Evolutionary conservation across 2,888 invertebrate genomes (phyloP).

Genomic region (Tinea trinotella): DNA sequence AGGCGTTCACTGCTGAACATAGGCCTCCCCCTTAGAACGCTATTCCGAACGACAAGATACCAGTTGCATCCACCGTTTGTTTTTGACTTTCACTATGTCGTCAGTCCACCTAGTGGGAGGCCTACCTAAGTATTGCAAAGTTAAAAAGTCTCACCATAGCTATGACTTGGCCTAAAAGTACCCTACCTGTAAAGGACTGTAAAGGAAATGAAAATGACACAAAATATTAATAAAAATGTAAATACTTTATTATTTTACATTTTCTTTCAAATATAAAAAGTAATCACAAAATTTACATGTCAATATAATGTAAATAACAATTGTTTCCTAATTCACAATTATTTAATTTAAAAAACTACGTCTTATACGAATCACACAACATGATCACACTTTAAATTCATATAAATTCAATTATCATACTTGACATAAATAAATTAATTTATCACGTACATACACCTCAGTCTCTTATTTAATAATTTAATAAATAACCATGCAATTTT

Average conservation of each 20-base stretch:
- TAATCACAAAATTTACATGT: constrained; percentile 13
- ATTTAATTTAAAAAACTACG: constrained; percentile 20
- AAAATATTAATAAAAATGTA: constrained; percentile 23
- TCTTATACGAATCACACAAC: constrained; percentile 19
- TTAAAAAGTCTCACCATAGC: too few relatives aligned
- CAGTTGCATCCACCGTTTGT: too few relatives aligned
- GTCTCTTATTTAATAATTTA: constrained; percentile 61
- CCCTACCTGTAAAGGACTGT: too few relatives aligned
- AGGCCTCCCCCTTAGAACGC: too few relatives aligned
- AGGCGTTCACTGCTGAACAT: too few relatives aligned
- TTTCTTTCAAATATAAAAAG: constrained; percentile 34
- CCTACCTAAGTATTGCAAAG: too few relatives aligned
- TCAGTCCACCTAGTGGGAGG: too few relatives aligned
- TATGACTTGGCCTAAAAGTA: too few relatives aligned
- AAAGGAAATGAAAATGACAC: constrained; percentile 35
- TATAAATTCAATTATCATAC: constrained; percentile 56
- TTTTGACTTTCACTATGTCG: too few relatives aligned
- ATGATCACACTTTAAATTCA: constrained; percentile 29
- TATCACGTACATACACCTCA: constrained; percentile 60
- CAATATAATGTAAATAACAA: constrained; percentile 32
- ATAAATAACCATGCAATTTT: constrained; percentile 51
- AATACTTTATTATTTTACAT: constrained; percentile 33
- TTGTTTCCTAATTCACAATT: constrained; percentile 33
- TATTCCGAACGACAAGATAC: too few relatives aligned
- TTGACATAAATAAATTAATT: constrained; percentile 69